Evolutionary conservation across 30 jellyfish, hydroid and myxozoan genomes (phyloP).

Genomic region (Hydractinia echinata): DNA sequence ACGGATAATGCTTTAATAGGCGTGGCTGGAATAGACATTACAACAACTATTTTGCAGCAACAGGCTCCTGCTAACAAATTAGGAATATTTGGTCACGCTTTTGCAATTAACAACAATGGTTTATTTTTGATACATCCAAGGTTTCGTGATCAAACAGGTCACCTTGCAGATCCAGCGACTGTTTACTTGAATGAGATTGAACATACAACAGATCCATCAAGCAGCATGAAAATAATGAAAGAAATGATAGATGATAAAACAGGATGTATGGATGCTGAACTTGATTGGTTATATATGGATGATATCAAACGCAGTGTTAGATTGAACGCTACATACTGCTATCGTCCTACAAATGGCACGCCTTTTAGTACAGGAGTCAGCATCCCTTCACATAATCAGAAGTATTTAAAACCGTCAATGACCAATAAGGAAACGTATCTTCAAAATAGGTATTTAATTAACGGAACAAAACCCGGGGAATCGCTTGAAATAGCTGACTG

Average conservation of each 20-base stretch:
- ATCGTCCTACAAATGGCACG: slow-evolving; percentile 28
- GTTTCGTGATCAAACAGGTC: slow-evolving; percentile 38
- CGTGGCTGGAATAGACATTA: slow-evolving; percentile 30
- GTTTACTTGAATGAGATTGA: slow-evolving; percentile 65
- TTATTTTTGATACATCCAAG: slow-evolving; percentile 10
- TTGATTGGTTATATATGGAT: slow-evolving; percentile 12
- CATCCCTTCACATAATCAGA: slow-evolving; percentile 39
- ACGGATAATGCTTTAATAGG: neutral
- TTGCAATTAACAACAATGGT: slow-evolving; percentile 21
- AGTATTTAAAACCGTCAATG: neutral
- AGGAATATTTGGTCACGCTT: slow-evolving; percentile 14
- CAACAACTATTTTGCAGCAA: neutral
- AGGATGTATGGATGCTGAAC: slow-evolving; percentile 38
- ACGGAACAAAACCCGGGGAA: slow-evolving; percentile 22
- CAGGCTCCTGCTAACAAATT: slow-evolving; percentile 10
- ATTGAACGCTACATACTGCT: slow-evolving; percentile 46
- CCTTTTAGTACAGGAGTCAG: slow-evolving; percentile 41
- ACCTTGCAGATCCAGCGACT: slow-evolving; percentile 64
- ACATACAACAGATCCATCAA: slow-evolving; percentile 21
- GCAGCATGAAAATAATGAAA: slow-evolving; percentile 26
- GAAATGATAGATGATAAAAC: slow-evolving; percentile 35
- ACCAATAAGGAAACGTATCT: neutral
- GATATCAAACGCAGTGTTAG: slow-evolving; percentile 32
- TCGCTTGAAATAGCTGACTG: slow-evolving; percentile 49
- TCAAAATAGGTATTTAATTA: slow-evolving; percentile 19